Conservation (phyloP, 2,113 vertebrate species). For the Turnix velox region DNA sequence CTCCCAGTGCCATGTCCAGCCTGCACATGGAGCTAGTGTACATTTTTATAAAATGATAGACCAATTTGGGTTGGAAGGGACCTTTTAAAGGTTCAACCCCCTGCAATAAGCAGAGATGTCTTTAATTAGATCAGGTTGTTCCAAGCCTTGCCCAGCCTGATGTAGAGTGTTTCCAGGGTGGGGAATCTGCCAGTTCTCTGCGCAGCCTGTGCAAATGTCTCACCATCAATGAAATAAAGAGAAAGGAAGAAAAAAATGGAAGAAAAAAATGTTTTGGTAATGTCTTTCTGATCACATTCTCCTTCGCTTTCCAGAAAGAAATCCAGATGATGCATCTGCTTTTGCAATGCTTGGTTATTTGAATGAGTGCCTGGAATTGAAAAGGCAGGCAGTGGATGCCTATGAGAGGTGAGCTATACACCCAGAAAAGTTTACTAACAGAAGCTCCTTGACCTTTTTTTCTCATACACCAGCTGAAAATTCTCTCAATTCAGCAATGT, state of each 20-base stretch:
- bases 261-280: background rate
- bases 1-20: background rate
- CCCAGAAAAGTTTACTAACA: background rate
- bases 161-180: background rate
- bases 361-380: conserved; percentile 86
- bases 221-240: no score
- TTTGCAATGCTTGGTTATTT: conserved; percentile 97
- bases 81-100: no score
- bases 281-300: background rate
- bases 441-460: background rate
- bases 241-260: no score
- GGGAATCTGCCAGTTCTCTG: background rate
- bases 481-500: background rate
- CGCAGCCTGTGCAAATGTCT: background rate
- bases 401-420: conserved; percentile 81
- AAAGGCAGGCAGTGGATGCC: conserved; percentile 82
- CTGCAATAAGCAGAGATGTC: no score
- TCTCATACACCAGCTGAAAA: background rate
- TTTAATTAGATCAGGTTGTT: no score
- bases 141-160: background rate
- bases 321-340: conserved; percentile 83
- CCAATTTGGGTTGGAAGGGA: no score
- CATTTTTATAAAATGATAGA: no score
- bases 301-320: conserved; percentile 81
- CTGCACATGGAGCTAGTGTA: no score